Base-by-base conservation (phyloP, 2,797 vertebrate genomes). In the Trachops cirrhosus region DNA sequence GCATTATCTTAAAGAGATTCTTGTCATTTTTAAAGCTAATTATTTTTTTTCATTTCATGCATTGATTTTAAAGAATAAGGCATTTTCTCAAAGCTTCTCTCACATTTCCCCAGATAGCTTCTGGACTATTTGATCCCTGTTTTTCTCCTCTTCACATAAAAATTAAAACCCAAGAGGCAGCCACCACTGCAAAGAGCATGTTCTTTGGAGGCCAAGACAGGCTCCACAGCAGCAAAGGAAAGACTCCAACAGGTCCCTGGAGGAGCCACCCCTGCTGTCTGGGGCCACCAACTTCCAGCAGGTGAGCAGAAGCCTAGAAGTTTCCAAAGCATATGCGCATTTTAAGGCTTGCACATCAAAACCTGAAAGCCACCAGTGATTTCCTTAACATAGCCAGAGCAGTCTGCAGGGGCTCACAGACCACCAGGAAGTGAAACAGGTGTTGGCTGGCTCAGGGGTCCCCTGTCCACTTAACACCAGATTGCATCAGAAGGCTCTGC, bases 1-100 rank as follows among this genome's bases (percentile, higher is more conserved):
- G 15, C 48, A 83, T 16, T 85, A 19, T 77, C 87, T 80, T 52
- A 92, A 87, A 71, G 62, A 94, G 64, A 77, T 22, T 41, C 32
- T 64, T 93, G 32, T 24, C 50, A 86, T 62, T 91, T 85, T 94
- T 68, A 92, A 96, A 86, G 74, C 68, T 74, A 41, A 15, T 78
- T 15, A 12, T 78, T 24, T 78, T 78, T 78, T 74, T 41, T 54
- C 7, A 32, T 37, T 26, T 34, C 18, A 46, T 8, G 83, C 29
- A 71, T 29, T 73, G 41, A 87, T 77, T 89, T 90, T 52, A 80
- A 85, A 16, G 37, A 92, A 68, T 82, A 70, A 90, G 75, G 46
- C 50, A 18, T 50, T 37, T 79, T 89, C 7, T 68, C 46, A 88
- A 59, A 74, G 9, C 24, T 92, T 75, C 64, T 89, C 64, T 80